Evolutionary conservation across 2,797 vertebrate species (phyloP), one percentile per base, ranked within the genome.

Genomic region (Sebastes matsubarae): DNA sequence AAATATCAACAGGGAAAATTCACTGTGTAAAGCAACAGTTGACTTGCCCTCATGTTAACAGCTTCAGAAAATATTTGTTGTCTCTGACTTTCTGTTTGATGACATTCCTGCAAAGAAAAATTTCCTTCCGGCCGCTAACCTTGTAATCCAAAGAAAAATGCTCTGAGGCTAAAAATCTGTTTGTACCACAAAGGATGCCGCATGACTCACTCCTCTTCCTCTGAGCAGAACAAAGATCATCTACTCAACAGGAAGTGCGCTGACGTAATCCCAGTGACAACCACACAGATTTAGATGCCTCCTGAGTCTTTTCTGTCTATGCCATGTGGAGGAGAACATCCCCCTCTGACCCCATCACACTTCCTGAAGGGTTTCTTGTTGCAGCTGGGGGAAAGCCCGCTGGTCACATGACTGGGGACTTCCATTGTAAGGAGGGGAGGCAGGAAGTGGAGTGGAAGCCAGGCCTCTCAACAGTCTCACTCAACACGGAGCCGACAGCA

Each of bases 361-460:
- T 90, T 94, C 91, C 89, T 84, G 89, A 80, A 68, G 0, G 34
- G 79, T 69, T 88, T 90, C 83, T 88, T 78, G 85, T 89, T 84
- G 86, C 88, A 88, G 81, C 86, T 90, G 82, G 89, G 69, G 88
- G 80, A 83, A 78, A 82, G 77, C 82, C 75, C 8, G 5, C 58
- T 18, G 69, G 84, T 93, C 93, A 94, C 85, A 83, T 91, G 92
- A 94, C 84, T 83, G 78, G 84, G 89, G 87, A 88, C 85, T 83
- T 93, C 92, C 90, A 94, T 94, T 96, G 93, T 95, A 77, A 90
- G 77, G 79, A 30, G 22, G 78, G 80, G 74, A 88, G 86, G 83
- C 93, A 94, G 96, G 95, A 95, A 94, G 89, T 79, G 77, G 83
- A 80, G 88, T 88, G 83, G 92, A 94, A 91, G 89, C 75, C 58